Base-by-base conservation (phyloP, 2,888 invertebrate species). In the Drosophila nr. perissopoda region DNA sequence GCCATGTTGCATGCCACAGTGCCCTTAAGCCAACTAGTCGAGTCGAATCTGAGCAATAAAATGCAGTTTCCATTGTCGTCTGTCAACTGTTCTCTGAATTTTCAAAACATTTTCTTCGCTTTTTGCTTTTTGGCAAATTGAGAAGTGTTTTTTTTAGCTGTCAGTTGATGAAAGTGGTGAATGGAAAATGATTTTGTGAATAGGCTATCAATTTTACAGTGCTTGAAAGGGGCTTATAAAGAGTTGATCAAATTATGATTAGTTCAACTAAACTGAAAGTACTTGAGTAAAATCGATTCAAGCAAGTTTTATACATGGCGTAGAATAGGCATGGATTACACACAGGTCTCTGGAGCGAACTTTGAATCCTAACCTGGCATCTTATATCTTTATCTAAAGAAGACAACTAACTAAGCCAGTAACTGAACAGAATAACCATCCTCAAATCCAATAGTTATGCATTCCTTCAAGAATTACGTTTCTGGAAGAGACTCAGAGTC, bases 61-160 rank as follows among this genome's bases (percentile, higher is more conserved):
- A 69, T 71, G 60, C 45, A 52, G 29, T 88, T 76, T 79, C 83
- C 83, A 86, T 83, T 72, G 76, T 79, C 73, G 74, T 74, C 57
- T 71, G 78, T 76, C 76, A 73, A 83, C 72, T 64, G 58, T 66
- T 72, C 60, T 53, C 21, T 51, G 65, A 63, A 73, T 73, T 90
- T 76, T 75, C 10, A 16, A 62, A 73, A 87, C 66, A 76, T 67
- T 76, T 71, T 70, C 57, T 38, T 36, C 8, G 10, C 29, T 53
- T 49, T 48, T 53, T 27, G 66, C 70, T 76, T 69, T 83, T 73
- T 73, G 51, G 40, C 69, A 77, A 83, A 80, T 80, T 76, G 81
- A 60, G 56, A 36, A 34, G 56, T 45, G n/a, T 16, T 45, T 45
- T 45, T 59, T 67, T 57, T 31, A n/a, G 29, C 27, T 11, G 25